phyloP scores from a whole-genome alignment of 2,113 vertebrate genomes.

The Osmerus mordax region DNA sequence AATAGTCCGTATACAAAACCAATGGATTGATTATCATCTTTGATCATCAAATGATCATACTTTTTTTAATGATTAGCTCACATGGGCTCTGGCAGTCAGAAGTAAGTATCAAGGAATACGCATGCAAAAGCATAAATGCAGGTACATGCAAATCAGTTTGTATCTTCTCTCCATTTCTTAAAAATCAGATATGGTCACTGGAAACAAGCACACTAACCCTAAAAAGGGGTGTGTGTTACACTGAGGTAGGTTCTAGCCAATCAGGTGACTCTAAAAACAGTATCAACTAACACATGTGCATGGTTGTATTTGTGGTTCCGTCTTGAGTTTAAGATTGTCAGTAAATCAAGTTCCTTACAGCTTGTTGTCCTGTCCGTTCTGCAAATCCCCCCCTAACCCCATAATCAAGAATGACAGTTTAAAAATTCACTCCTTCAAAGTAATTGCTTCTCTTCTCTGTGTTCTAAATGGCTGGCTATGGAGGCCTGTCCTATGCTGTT shows the following conservation, averaged over 20 bases:
- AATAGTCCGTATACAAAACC: too few species aligned
- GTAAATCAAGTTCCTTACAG: neutral
- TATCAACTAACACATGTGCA: neutral
- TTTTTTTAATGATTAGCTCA: too few species aligned
- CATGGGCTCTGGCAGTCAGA: too few species aligned
- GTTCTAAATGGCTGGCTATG: neutral
- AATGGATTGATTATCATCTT: too few species aligned
- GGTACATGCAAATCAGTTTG: constrained; percentile 3
- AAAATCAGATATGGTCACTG: constrained; percentile 73
- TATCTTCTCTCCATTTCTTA: constrained; percentile 66
- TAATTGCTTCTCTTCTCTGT: neutral
- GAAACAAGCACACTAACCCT: constrained; percentile 69
- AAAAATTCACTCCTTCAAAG: neutral
- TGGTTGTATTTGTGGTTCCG: neutral
- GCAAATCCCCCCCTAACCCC: neutral
- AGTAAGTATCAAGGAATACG: neutral
- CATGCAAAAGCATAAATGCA: neutral
- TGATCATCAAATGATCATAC: too few species aligned
- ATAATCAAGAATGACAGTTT: neutral
- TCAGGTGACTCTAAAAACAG: neutral
- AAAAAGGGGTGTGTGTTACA: constrained; percentile 73
- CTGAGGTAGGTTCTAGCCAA: constrained; percentile 74
- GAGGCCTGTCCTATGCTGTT: neutral
- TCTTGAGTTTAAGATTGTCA: neutral
- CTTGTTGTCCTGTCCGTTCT: neutral